These are phyloP conservation scores for Ypsolopha sequella DNA, from an alignment of 2,888 invertebrate genomes.

Conservation along the genomic window DNA sequence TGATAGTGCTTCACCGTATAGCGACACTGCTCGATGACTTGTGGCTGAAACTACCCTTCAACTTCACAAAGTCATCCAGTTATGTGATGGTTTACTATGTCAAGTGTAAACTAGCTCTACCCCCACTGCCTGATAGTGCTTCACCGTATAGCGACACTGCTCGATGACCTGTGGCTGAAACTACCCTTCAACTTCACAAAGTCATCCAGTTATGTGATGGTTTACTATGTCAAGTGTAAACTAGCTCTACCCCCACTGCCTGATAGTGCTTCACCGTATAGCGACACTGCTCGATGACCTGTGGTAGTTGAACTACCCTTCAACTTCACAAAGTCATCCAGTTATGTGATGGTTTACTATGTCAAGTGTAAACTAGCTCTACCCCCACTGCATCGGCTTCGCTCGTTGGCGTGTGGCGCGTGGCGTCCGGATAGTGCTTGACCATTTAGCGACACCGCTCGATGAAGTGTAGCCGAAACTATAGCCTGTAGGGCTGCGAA, in stretches of 20 bases:
- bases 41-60: conserved; percentile 81
- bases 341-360: conserved; percentile 72
- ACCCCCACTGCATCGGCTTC: conserved; percentile 77
- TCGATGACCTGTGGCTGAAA: conserved; percentile 83
- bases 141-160: conserved; percentile 79
- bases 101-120: conserved; percentile 79
- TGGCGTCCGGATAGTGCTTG: conserved; percentile 90
- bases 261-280: conserved; percentile 86
- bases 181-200: conserved; percentile 75
- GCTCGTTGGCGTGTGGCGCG: conserved; percentile 69
- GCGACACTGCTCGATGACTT: conserved; percentile 80
- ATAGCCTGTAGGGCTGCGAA: no score
- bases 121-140: conserved; percentile 84
- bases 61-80: conserved; percentile 39
- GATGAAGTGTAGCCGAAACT: no score
- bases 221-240: conserved; percentile 87
- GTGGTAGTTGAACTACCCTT: conserved; percentile 82
- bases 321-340: conserved; percentile 47
- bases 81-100: conserved; percentile 75
- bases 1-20: conserved; percentile 86
- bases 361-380: conserved; percentile 81
- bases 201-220: conserved; percentile 31
- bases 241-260: conserved; percentile 77
- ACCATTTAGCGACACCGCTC: conserved; percentile 79
- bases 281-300: conserved; percentile 80